A percentile compares a stretch with the other conserved stretches of the same genome.
phyloP scores from a whole-genome alignment of 1,140 invertebrate genomes.

The Drosophila watanabei region DNA sequence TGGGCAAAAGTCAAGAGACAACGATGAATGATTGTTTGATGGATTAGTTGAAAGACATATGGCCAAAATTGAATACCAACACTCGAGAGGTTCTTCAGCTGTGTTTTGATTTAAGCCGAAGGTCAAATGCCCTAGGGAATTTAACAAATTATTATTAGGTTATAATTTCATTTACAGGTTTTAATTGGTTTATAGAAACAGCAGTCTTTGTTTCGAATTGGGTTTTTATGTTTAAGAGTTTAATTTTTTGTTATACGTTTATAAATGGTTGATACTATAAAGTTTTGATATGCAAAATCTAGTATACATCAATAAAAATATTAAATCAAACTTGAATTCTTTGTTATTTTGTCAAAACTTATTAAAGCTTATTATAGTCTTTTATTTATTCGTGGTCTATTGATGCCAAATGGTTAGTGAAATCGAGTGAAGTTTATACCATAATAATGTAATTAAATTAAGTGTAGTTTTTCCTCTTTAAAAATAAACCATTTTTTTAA shows the following conservation, averaged over 20 bases:
- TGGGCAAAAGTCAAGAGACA: constrained; percentile 43
- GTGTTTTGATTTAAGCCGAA: constrained; percentile 4
- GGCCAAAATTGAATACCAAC: constrained; percentile 38
- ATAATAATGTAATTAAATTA: neutral
- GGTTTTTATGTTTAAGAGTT: neutral
- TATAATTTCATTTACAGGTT: neutral
- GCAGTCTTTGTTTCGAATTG: neutral
- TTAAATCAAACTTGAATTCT: neutral
- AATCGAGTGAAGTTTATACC: neutral
- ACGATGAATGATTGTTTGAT: constrained; percentile 65
- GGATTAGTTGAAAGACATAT: constrained; percentile 67
- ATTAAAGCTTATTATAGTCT: neutral
- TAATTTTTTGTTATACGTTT: neutral
- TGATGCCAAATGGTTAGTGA: neutral
- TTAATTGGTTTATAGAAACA: neutral
- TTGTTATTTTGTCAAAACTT: neutral
- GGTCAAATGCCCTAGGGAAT: constrained; percentile 20
- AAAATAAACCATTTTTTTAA: too few species aligned
- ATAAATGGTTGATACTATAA: neutral
- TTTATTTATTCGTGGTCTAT: too few species aligned
- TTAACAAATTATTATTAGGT: neutral
- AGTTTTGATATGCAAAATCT: neutral
- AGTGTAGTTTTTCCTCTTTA: too few species aligned
- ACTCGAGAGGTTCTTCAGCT: constrained; percentile 5
- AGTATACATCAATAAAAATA: neutral